A percentile compares a stretch with the other conserved stretches of the same genome.
Evolutionary conservation across 2,113 vertebrate genomes (phyloP).

Genomic region (Gymnocephalus cernua): DNA sequence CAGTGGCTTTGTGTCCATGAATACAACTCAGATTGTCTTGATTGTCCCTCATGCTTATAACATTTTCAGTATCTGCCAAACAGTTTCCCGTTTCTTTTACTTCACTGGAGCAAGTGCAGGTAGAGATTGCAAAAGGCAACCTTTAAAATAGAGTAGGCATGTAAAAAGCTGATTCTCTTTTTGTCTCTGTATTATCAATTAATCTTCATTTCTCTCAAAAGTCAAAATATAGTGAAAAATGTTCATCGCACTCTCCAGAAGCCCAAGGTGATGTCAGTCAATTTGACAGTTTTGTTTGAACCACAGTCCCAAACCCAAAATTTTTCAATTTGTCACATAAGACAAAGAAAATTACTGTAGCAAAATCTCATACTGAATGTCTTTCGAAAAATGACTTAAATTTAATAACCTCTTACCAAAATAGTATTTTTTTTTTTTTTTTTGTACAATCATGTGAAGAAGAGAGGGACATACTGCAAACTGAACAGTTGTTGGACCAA

Average conservation of each 20-base stretch:
- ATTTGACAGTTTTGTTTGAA: background rate
- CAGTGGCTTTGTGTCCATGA: background rate
- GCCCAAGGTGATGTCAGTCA: background rate
- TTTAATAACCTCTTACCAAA: background rate
- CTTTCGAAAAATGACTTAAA: background rate
- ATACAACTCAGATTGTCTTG: background rate
- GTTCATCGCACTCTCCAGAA: too few relatives aligned
- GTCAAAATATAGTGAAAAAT: background rate
- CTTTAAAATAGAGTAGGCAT: background rate
- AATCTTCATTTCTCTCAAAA: background rate
- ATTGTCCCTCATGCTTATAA: constrained; percentile 12
- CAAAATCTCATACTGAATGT: background rate
- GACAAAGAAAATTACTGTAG: background rate
- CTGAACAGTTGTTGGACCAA: background rate
- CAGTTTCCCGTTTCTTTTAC: background rate
- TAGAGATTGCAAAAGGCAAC: background rate
- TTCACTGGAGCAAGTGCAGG: background rate
- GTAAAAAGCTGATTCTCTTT: background rate
- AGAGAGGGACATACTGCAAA: background rate
- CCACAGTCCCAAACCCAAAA: background rate
- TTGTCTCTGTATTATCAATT: background rate
- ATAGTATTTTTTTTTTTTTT: background rate
- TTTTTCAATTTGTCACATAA: background rate
- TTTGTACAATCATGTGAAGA: background rate
- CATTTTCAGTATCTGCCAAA: constrained; percentile 8